These are phyloP conservation scores for Diabrotica undecimpunctata DNA, from an alignment of 1,140 invertebrate genomes.

Conservation along the genomic window DNA sequence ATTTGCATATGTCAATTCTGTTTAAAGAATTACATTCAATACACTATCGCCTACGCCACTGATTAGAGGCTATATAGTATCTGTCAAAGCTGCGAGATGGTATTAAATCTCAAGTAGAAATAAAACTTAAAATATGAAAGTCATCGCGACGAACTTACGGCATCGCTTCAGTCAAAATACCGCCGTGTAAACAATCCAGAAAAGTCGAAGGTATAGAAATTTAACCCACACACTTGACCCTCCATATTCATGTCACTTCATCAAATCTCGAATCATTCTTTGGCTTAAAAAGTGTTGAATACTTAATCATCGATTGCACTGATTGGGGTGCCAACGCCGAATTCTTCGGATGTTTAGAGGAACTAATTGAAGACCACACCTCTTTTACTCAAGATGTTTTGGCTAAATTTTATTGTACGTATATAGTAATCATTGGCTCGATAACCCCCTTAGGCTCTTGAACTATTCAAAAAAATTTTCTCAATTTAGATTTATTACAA, in stretches of 20 bases:
- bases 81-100: neutral
- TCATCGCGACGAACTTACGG: slow-evolving; percentile 20
- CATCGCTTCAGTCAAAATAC: slow-evolving; percentile 29
- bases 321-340: slow-evolving; percentile 27
- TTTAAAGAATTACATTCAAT: neutral
- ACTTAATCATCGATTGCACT: slow-evolving; percentile 33
- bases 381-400: no score
- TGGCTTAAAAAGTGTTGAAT: slow-evolving; percentile 31
- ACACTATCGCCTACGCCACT: neutral
- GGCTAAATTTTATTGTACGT: no score
- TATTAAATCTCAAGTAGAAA: neutral
- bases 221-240: slow-evolving; percentile 34
- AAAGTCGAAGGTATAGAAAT: slow-evolving; percentile 28
- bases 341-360: no score
- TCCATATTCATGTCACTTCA: slow-evolving; percentile 33
- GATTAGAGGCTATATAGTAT: slow-evolving; percentile 2
- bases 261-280: slow-evolving; percentile 34
- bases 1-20: neutral
- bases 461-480: no score
- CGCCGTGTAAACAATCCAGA: slow-evolving; percentile 35
- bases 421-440: no score
- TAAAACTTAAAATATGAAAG: slow-evolving; percentile 23
- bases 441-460: no score
- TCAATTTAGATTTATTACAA: no score
- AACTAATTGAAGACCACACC: no score